Evolutionary conservation across 2,888 invertebrate species (phyloP), one percentile per base, ranked within the genome.

Genomic region (Metacarcinus magister): DNA sequence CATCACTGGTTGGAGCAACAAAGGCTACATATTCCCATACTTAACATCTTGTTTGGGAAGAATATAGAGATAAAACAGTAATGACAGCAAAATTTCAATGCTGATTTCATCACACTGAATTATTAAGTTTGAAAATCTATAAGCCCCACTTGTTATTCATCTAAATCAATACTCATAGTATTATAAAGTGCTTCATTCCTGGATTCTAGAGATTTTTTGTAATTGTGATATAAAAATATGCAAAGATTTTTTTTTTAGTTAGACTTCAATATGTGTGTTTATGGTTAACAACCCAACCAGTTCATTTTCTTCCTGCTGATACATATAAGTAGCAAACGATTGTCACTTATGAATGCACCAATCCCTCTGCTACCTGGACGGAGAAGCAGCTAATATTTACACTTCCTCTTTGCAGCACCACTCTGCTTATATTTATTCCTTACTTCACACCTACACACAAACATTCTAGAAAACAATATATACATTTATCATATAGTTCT

Each of bases 401-500:
- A 82, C 32, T 82, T 32, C 82, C 82, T 82, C 82, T 32, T 82
- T 28, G 82, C 32, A 82, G 2, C 82, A 82, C 82, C 28, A 8
- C 13, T 10, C 82, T 5, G 13, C 7, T 23, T 19, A 16, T 8
- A 75, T 10, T 7, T 28, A 0, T 4, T 4, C 5, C 75, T 75
- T 28, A 8, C 82, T 8, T 82, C 87, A 87, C 87, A 32, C 39
- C 87, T 7, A 82, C 82, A 0, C 32, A 32, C 32, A 32, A 28
- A 39, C 87, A 87, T 13, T 87, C 87, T 87, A 87, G 0, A 28
- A 87, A 87, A 32, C 87, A 87, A 87, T 87, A 87, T 87, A 87
- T 87, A 87, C 87, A 87, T 87, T 67, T n/a, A n/a, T 87, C 87
- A 23, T n/a, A 75, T 75, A 87, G 39, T 87, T 87, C 87, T 75